Evolutionary conservation across 1,140 invertebrate species (phyloP).

Genomic region (Metaphire vulgaris): DNA sequence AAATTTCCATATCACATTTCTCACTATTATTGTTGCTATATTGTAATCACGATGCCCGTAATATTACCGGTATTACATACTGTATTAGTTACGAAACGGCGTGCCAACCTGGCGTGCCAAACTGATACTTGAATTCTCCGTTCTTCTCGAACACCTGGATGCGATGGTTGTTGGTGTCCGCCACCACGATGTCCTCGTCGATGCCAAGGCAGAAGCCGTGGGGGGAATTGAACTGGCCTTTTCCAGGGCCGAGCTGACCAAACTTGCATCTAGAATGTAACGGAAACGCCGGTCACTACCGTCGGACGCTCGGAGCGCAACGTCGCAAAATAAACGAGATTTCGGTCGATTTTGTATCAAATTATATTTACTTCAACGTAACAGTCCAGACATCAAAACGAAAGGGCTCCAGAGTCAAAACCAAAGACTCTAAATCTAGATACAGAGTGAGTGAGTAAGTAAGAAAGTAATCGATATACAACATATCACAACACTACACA

Average conservation of each 20-base stretch:
- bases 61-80: no score
- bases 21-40: no score
- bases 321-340: no score
- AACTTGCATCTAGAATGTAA: slow-evolving; percentile 74
- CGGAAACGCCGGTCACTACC: background rate
- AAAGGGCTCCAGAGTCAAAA: no score
- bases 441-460: background rate
- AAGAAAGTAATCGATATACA: no score
- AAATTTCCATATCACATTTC: no score
- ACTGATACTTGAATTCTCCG: slow-evolving; percentile 79
- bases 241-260: slow-evolving; percentile 79
- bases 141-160: slow-evolving; percentile 85
- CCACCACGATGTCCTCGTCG: slow-evolving; percentile 77
- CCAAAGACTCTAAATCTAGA: no score
- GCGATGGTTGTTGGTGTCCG: slow-evolving; percentile 92
- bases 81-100: no score
- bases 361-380: no score
- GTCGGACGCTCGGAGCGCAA: background rate
- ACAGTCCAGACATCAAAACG: no score
- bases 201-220: slow-evolving; percentile 91
- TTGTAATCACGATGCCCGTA: no score
- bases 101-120: slow-evolving; percentile 73
- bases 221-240: slow-evolving; percentile 90
- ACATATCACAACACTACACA: background rate
- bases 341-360: no score